Conservation (phyloP, 37 sponge, comb jelly and placozoan genomes). For the Agelas oroides region DNA sequence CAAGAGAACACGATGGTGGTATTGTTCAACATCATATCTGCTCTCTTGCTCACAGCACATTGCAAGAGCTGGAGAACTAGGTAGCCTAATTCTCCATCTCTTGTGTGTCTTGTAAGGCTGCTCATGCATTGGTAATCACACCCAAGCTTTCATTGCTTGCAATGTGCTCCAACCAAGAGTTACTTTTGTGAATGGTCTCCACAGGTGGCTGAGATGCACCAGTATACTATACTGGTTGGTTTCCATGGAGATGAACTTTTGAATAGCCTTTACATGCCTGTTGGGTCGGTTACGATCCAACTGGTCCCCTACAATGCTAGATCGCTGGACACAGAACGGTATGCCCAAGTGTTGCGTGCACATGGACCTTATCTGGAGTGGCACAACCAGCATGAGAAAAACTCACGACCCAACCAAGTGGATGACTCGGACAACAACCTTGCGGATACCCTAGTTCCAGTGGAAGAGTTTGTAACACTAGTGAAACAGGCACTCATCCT, state of each 20-base stretch:
- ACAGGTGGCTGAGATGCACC: slow-evolving; percentile 33
- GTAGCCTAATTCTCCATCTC: too few species aligned
- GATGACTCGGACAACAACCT: slow-evolving; percentile 34
- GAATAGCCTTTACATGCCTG: slow-evolving; percentile 50
- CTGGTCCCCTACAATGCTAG: slow-evolving; percentile 46
- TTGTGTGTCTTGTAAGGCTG: too few species aligned
- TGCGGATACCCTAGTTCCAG: slow-evolving; percentile 48
- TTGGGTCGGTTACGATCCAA: slow-evolving; percentile 45
- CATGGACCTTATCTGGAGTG: slow-evolving; percentile 65
- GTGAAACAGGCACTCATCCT: slow-evolving; percentile 34
- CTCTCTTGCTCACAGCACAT: too few species aligned
- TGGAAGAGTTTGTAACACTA: slow-evolving; percentile 38
- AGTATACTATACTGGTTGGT: slow-evolving; percentile 55
- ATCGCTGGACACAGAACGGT: slow-evolving; percentile 5
- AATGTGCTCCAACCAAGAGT: too few species aligned
- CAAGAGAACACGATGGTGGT: too few species aligned
- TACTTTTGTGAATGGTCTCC: too few species aligned
- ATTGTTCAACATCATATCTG: too few species aligned
- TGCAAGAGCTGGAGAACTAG: too few species aligned
- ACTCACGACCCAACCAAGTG: slow-evolving; percentile 17
- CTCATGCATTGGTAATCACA: too few species aligned
- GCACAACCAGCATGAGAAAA: slow-evolving; percentile 31
- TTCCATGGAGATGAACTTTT: slow-evolving; percentile 58
- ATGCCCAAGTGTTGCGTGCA: slow-evolving; percentile 22
- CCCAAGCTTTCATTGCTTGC: too few species aligned